phyloP scores from a whole-genome alignment of 2,113 vertebrate species.

The Corythornis madagascariensis region DNA sequence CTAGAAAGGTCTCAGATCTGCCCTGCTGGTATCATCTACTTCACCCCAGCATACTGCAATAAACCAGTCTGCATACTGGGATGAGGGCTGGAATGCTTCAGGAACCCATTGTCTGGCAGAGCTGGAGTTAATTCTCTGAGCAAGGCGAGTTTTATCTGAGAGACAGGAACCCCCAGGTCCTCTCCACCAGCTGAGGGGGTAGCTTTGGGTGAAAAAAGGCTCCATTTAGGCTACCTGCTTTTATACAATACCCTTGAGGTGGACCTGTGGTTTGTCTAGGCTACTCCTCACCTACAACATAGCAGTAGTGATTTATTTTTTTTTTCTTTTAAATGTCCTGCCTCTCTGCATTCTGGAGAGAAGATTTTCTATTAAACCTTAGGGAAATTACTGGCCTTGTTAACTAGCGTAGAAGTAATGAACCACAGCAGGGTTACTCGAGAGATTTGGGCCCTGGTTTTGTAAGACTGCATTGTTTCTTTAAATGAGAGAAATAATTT shows the following conservation, averaged over 20 bases:
- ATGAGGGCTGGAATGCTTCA: not conserved
- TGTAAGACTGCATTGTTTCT: constrained; percentile 46
- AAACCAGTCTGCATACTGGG: not conserved
- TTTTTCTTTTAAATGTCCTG: not conserved
- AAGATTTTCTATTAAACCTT: constrained; percentile 55
- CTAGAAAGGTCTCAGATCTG: not conserved
- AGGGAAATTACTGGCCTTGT: constrained; percentile 54
- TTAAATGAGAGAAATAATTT: constrained; percentile 65
- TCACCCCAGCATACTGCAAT: not conserved
- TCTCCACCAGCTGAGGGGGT: not conserved
- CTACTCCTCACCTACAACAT: not conserved
- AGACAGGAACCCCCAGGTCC: not conserved
- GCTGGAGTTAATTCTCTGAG: not conserved
- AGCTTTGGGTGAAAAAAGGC: not conserved
- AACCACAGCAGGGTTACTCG: constrained; percentile 42
- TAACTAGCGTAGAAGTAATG: constrained; percentile 35
- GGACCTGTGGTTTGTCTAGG: not conserved
- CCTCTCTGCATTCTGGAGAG: constrained; percentile 1
- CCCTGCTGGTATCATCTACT: not conserved
- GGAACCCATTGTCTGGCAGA: not conserved
- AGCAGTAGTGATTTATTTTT: not conserved
- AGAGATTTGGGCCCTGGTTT: constrained; percentile 34
- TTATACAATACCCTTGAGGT: not conserved
- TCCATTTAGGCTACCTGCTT: not conserved
- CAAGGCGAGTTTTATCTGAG: not conserved